These are phyloP conservation scores for Aldrovandia affinis DNA, from an alignment of 2,797 vertebrate species.

Conservation along the genomic window DNA sequence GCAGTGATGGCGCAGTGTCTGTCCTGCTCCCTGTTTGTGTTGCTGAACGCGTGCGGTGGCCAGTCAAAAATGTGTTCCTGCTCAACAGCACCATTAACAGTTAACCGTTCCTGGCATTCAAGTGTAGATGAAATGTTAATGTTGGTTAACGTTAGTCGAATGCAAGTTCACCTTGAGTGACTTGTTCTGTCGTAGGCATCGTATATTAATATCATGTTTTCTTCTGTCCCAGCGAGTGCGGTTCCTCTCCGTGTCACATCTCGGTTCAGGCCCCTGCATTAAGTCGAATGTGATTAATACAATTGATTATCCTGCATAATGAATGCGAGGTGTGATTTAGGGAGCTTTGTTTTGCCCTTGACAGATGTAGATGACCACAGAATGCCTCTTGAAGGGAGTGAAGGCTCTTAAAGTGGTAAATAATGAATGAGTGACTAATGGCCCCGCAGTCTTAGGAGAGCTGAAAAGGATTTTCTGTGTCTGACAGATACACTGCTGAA, in stretches of 20 bases:
- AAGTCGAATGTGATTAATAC: not conserved
- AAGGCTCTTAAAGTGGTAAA: not conserved
- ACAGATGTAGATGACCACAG: not conserved
- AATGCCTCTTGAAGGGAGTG: not conserved
- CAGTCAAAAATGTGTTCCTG: no score
- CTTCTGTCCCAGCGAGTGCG: no score
- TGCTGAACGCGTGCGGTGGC: no score
- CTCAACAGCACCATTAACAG: no score
- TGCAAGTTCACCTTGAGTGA: no score
- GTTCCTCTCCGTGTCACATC: not conserved
- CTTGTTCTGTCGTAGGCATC: no score
- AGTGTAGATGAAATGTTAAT: no score
- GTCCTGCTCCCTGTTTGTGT: no score
- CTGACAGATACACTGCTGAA: not conserved
- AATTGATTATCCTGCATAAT: not conserved
- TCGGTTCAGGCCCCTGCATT: not conserved
- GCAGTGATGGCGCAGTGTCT: no score
- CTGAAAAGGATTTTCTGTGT: not conserved
- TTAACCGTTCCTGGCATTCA: no score
- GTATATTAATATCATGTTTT: no score
- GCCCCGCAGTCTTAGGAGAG: not conserved
- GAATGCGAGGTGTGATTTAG: not conserved
- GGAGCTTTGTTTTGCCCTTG: not conserved
- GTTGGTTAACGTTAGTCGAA: no score
- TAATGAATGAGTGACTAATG: conserved; percentile 1